Evolutionary conservation across 2,113 vertebrate genomes (phyloP).

Genomic region (Corydoras maculifer): DNA sequence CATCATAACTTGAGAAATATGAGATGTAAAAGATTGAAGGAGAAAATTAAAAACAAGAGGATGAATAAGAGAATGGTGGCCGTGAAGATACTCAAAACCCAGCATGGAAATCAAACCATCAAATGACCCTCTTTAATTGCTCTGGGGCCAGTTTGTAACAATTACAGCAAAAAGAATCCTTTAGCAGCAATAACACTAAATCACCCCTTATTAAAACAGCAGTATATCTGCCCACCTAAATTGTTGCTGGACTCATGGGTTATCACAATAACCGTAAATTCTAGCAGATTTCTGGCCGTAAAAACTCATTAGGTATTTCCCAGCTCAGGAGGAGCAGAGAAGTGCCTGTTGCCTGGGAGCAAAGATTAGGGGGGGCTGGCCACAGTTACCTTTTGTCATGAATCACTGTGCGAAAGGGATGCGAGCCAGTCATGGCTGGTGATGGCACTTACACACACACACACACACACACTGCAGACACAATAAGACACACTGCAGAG

Average conservation of each 20-base stretch:
- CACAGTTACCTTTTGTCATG: constrained; percentile 47
- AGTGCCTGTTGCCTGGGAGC: constrained; percentile 46
- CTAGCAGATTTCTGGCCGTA: constrained; percentile 49
- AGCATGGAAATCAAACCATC: constrained; percentile 35
- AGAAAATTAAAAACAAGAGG: too few relatives aligned
- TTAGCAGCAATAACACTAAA: constrained; percentile 62
- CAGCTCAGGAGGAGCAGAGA: constrained; percentile 44
- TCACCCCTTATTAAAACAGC: constrained; percentile 65
- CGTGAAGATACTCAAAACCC: constrained; percentile 25
- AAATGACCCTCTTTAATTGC: constrained; percentile 42
- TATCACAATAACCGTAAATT: constrained; percentile 70
- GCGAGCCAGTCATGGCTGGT: constrained; percentile 33
- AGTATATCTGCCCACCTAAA: constrained; percentile 59
- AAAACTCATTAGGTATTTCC: constrained; percentile 63
- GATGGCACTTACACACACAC: constrained; percentile 27
- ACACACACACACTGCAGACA: constrained; percentile 18
- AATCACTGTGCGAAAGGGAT: constrained; percentile 46
- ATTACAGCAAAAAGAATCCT: constrained; percentile 52
- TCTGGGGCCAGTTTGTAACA: constrained; percentile 43
- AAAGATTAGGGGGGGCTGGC: constrained; percentile 45
- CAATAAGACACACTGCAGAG: constrained; percentile 35
- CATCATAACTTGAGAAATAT: neutral
- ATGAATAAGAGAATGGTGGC: neutral
- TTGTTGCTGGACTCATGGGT: constrained; percentile 58
- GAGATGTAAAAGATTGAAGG: too few relatives aligned